Percentiles rank a stretch among this genome's conserved stretches.
Conservation (phyloP, 2,797 vertebrate species). For the Crotalus adamanteus region DNA sequence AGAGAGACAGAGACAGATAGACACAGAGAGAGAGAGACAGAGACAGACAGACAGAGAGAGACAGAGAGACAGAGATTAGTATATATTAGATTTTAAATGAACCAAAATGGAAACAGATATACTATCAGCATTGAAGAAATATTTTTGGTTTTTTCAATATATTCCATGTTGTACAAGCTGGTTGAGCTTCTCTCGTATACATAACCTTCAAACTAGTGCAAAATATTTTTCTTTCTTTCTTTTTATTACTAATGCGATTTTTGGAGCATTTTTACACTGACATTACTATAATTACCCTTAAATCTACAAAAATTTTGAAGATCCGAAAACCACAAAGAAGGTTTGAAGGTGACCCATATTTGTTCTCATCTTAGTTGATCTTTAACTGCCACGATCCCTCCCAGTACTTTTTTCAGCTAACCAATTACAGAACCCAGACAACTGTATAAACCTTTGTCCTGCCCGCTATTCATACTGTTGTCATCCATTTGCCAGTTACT, state of each 20-base stretch:
- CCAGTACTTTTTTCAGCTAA: background rate
- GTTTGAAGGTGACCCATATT: background rate
- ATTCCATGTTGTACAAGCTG: background rate
- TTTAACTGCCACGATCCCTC: background rate
- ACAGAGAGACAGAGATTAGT: background rate
- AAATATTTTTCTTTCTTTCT: background rate
- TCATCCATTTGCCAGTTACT: background rate
- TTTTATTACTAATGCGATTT: background rate
- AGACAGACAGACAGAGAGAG: background rate
- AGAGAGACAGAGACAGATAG: background rate
- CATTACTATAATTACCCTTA: background rate
- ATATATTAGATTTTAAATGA: background rate
- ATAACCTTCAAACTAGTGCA: background rate
- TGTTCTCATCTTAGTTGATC: background rate
- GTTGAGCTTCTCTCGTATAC: background rate
- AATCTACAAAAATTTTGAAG: background rate
- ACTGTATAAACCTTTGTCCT: background rate
- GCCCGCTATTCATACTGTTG: background rate
- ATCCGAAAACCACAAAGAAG: background rate
- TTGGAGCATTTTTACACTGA: background rate
- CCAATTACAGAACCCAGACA: background rate
- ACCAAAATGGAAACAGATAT: background rate
- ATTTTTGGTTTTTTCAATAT: background rate
- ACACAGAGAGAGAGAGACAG: background rate
- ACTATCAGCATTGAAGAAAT: background rate